A percentile compares a stretch with the other conserved stretches of the same genome.
phyloP scores from a whole-genome alignment of 2,797 vertebrate genomes.

The Petrocephalus sullivani region DNA sequence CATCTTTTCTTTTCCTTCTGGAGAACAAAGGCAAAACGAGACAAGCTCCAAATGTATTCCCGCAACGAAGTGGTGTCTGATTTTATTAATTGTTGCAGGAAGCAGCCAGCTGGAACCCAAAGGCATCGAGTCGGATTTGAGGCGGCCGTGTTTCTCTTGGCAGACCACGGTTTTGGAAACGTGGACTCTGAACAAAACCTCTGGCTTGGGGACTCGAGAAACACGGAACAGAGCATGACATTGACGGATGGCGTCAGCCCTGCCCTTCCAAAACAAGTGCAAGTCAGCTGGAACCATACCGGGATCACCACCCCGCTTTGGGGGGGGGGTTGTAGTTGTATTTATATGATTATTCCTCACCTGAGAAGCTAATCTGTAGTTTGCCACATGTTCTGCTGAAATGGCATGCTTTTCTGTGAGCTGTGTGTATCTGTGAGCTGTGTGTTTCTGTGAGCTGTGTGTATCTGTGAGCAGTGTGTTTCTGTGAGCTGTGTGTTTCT shows the following conservation, averaged over 20 bases:
- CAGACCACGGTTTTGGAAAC: conserved; percentile 12
- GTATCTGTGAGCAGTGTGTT: no score
- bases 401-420: background rate
- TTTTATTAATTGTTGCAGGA: conserved; percentile 40
- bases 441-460: no score
- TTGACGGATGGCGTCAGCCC: conserved; percentile 19
- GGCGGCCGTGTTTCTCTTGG: conserved; percentile 25
- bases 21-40: background rate
- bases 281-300: conserved; percentile 14
- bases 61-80: conserved; percentile 14
- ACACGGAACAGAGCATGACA: conserved; percentile 14
- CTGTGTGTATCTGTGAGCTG: background rate
- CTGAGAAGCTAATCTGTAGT: background rate
- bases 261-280: conserved; percentile 18
- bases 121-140: conserved; percentile 21
- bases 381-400: background rate
- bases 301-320: background rate
- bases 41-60: background rate
- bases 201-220: conserved; percentile 15
- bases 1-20: background rate
- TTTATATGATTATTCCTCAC: background rate
- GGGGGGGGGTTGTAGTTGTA: background rate
- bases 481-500: no score
- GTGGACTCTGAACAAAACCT: conserved; percentile 18
- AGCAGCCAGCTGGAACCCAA: conserved; percentile 41